Percentiles rank a stretch among this genome's conserved stretches.
Conservation (phyloP, 2,888 invertebrate genomes). For the Masnerella sp. region DNA sequence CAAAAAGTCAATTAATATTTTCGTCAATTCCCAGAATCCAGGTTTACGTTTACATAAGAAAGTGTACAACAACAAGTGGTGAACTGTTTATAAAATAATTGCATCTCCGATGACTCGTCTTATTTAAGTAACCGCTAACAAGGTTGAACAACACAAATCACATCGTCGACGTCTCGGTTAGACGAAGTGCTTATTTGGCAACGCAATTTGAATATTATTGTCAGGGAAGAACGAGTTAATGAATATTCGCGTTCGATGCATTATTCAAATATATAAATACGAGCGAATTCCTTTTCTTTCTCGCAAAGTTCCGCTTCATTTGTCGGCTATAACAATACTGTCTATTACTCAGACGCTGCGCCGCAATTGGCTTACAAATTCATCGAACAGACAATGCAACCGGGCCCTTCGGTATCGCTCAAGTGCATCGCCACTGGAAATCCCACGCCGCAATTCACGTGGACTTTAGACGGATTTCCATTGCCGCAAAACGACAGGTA, state of each 20-base stretch:
- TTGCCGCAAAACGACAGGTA: constrained; percentile 86
- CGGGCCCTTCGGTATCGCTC: constrained; percentile 93
- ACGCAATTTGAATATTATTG: constrained; percentile 47
- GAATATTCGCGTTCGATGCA: constrained; percentile 43
- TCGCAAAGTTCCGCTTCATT: constrained; percentile 47
- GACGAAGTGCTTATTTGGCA: constrained; percentile 33
- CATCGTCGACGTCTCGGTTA: constrained; percentile 4
- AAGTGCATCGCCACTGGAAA: constrained; percentile 97
- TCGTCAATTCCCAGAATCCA: too few species aligned
- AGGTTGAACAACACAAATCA: constrained; percentile 28
- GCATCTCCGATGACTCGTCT: constrained; percentile 1
- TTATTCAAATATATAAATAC: constrained; percentile 53
- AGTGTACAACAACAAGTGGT: background rate
- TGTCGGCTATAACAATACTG: constrained; percentile 45
- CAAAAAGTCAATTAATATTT: too few species aligned
- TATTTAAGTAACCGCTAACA: constrained; percentile 23
- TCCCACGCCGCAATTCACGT: constrained; percentile 94
- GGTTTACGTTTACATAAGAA: too few species aligned
- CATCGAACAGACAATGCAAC: constrained; percentile 93
- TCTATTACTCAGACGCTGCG: constrained; percentile 84
- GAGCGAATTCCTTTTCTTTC: constrained; percentile 46
- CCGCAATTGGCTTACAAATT: constrained; percentile 95
- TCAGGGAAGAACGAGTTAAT: constrained; percentile 39
- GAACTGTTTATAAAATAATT: constrained; percentile 13
- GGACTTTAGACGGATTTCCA: constrained; percentile 93